Conservation (phyloP, 2,888 invertebrate species). For the Cantharis flavilabris region DNA sequence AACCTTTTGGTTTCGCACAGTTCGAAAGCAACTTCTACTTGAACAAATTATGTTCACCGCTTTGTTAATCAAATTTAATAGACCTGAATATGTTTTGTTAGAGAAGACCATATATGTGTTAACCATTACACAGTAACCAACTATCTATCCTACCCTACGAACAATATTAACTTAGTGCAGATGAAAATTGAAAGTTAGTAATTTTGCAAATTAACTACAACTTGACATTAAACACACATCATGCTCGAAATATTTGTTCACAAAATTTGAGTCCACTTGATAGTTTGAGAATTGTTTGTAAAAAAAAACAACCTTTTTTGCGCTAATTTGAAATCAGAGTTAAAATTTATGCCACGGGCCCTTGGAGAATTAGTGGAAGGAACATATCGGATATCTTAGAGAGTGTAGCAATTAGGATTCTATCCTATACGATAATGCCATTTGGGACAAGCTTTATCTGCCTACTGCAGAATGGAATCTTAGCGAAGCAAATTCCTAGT, state of each 20-base stretch:
- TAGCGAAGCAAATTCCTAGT: slow-evolving; percentile 24
- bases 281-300: background rate
- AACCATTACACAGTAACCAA: background rate
- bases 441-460: slow-evolving; percentile 25
- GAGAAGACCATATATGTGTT: background rate
- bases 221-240: background rate
- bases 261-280: background rate
- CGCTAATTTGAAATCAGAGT: background rate
- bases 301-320: background rate
- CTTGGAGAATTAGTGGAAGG: background rate
- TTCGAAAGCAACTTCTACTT: slow-evolving; percentile 9
- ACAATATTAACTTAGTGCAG: background rate
- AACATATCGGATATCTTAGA: slow-evolving; percentile 7
- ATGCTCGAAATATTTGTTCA: background rate
- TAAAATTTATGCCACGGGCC: background rate
- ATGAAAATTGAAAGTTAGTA: background rate
- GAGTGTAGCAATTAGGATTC: slow-evolving; percentile 22
- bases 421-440: slow-evolving; percentile 21
- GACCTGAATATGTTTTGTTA: slow-evolving; percentile 11
- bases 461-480: slow-evolving; percentile 14
- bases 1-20: slow-evolving; percentile 7
- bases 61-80: slow-evolving; percentile 15
- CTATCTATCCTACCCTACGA: background rate
- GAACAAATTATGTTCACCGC: slow-evolving; percentile 13
- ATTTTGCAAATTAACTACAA: background rate